These are phyloP conservation scores for Xyliphius kryptos DNA, from an alignment of 2,113 vertebrate genomes.

Conservation along the genomic window DNA sequence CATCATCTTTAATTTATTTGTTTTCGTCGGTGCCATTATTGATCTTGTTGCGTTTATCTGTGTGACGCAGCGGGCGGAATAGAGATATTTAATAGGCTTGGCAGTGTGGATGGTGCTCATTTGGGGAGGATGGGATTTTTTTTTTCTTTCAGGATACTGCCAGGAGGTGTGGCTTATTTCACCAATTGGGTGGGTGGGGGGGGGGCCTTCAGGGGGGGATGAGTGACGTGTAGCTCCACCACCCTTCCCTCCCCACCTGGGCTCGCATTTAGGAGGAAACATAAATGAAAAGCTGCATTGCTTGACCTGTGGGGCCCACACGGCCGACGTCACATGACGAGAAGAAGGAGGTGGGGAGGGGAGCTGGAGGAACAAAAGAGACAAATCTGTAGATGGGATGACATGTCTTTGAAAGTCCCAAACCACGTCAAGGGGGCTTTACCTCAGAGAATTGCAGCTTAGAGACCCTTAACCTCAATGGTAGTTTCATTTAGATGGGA, in stretches of 20 bases:
- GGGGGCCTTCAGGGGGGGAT: conserved; percentile 2
- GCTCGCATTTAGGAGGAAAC: conserved; percentile 69
- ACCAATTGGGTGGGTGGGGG: too few relatives aligned
- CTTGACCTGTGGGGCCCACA: conserved; percentile 55
- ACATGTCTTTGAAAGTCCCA: conserved; percentile 55
- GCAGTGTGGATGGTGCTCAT: conserved; percentile 58
- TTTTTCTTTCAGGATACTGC: too few relatives aligned
- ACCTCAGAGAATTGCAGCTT: conserved; percentile 62
- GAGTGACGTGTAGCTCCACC: conserved; percentile 23
- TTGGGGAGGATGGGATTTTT: not conserved
- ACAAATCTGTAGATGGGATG: conserved; percentile 65
- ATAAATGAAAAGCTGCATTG: conserved; percentile 67
- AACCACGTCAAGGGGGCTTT: conserved; percentile 52
- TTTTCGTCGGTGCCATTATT: conserved; percentile 61
- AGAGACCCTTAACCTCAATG: conserved; percentile 56
- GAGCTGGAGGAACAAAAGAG: conserved; percentile 61
- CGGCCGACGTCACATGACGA: conserved; percentile 24
- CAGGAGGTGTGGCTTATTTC: too few relatives aligned
- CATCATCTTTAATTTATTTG: conserved; percentile 64
- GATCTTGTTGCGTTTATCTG: conserved; percentile 59
- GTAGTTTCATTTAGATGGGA: conserved; percentile 57
- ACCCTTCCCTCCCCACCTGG: conserved; percentile 41
- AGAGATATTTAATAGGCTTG: conserved; percentile 58
- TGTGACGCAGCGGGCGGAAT: conserved; percentile 47
- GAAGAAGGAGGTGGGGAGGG: conserved; percentile 20